These are phyloP conservation scores for Oreocharis arfaki DNA, from an alignment of 2,113 vertebrate genomes.

Conservation along the genomic window DNA sequence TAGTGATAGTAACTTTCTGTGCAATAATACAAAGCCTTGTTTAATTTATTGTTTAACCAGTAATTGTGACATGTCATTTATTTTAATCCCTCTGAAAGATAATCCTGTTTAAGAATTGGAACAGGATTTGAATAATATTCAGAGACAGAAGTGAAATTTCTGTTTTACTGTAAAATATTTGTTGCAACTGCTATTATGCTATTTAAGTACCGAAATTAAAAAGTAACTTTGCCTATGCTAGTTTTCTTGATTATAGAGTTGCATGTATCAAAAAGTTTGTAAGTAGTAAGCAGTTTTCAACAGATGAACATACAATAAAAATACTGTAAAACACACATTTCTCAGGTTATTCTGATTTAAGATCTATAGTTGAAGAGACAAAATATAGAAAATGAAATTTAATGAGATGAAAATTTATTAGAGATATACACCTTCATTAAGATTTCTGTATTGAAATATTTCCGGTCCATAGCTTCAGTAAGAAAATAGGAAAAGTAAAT, in stretches of 20 bases:
- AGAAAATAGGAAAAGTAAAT: conserved; percentile 11
- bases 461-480: background rate
- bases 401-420: conserved; percentile 21
- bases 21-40: background rate
- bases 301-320: background rate
- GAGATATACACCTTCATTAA: background rate
- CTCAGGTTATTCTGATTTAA: background rate
- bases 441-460: background rate
- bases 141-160: background rate
- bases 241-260: background rate
- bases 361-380: background rate
- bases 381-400: background rate
- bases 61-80: background rate
- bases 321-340: background rate
- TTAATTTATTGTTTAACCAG: background rate
- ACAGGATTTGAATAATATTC: background rate
- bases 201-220: background rate
- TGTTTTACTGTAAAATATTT: background rate
- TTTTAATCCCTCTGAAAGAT: conserved; percentile 5
- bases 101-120: background rate
- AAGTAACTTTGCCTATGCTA: background rate
- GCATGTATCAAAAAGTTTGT: background rate
- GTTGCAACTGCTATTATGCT: background rate
- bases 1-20: background rate
- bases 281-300: background rate